Base-by-base conservation (phyloP, 2,113 vertebrate species). In the Artemisiospiza belli region DNA sequence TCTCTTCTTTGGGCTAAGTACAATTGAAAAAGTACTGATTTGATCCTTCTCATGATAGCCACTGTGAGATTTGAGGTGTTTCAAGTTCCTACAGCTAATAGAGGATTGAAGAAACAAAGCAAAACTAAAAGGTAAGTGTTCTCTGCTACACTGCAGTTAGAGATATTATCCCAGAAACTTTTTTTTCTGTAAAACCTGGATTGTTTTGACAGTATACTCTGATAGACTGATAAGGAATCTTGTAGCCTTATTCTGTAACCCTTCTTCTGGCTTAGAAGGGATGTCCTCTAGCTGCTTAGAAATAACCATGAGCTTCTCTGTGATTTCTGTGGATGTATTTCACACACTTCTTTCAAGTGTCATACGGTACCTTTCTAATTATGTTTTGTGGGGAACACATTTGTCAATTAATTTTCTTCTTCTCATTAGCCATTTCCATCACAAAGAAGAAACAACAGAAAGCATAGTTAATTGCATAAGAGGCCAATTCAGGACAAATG, bases 401-500 rank as follows among this genome's bases (percentile, higher is more conserved):
- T 80, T 3, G 12, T 77, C 23, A 61, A 76, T 86, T 85, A 64
- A 15, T 68, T 61, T 41, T 78, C 55, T 86, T 63, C 89, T 23
- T 44, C 33, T 92, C 79, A 87, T 90, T 89, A 95, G 62, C 27
- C 23, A 4, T 84, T 95, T 67, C 18, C 72, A 70, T 70, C 70
- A 85, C 24, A 86, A 80, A 74, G 62, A 90, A 66, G 73, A 27
- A 94, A 82, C 61, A 91, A 87, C 86, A 91, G 75, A 76, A 95
- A 91, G 47, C 11, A 17, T 24, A 61, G 39, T 84, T 95, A 96
- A 90, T 94, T 90, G 92, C 11, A 9, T 52, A 82, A 72, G 69
- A 95, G 94, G 92, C 90, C 87, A 96, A 72, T 67, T 92, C 49
- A 91, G 88, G 92, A 79, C 86, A 95, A 94, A 70, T 44, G 90